Percentiles rank a stretch among this genome's conserved stretches.
These are phyloP conservation scores for Andricus quercusramuli DNA, from an alignment of 2,888 invertebrate genomes.

Conservation along the genomic window DNA sequence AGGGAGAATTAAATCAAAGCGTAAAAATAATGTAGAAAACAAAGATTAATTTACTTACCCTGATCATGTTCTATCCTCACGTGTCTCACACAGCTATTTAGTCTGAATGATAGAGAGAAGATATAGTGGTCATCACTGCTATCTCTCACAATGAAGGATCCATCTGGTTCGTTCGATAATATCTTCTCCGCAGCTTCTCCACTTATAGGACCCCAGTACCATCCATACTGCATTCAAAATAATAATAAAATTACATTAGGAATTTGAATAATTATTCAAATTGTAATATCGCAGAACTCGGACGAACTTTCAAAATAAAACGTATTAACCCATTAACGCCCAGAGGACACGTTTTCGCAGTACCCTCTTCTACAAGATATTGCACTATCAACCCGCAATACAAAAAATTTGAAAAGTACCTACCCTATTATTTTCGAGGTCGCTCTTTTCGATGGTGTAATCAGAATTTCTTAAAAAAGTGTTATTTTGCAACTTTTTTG, in stretches of 20 bases:
- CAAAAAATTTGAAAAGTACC: no score
- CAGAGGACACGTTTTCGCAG: no score
- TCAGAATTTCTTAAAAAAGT: no score
- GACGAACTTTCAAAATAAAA: not conserved
- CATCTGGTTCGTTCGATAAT: conserved; percentile 94
- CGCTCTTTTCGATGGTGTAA: no score
- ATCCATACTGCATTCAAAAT: conserved; percentile 86
- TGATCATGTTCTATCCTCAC: conserved; percentile 97
- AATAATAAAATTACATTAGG: conserved; percentile 22
- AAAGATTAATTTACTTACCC: conserved; percentile 81
- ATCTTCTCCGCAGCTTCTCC: conserved; percentile 95
- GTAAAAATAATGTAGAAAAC: not conserved
- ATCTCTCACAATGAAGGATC: conserved; percentile 95
- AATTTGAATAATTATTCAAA: not conserved
- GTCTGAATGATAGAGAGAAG: conserved; percentile 94
- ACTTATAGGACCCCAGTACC: conserved; percentile 97
- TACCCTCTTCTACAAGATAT: no score
- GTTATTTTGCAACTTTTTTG: no score
- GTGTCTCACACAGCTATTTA: conserved; percentile 93
- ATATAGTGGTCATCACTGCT: conserved; percentile 97
- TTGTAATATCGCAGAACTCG: not conserved
- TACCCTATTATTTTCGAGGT: no score
- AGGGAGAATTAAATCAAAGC: no score
- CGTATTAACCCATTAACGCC: no score
- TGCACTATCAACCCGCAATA: no score